Evolutionary conservation across 2,797 vertebrate species (phyloP).

Genomic region (Staurois parvus): DNA sequence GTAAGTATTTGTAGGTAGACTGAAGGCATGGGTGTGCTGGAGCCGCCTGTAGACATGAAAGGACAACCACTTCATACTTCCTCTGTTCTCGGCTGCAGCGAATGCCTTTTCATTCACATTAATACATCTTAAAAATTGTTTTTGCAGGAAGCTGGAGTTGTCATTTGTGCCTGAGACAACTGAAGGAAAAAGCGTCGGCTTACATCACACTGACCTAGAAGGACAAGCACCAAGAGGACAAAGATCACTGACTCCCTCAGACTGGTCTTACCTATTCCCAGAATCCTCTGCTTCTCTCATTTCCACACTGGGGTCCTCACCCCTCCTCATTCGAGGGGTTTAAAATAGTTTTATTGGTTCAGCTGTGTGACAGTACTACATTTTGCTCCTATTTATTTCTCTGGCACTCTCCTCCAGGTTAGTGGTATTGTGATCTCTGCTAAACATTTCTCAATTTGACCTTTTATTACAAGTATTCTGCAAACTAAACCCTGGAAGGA

Average conservation of each 20-base stretch:
- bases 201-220: conserved; percentile 93
- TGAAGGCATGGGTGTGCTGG: not conserved
- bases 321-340: conserved; percentile 22
- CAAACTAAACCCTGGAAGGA: not conserved
- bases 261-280: conserved; percentile 41
- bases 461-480: not conserved
- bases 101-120: too few relatives aligned
- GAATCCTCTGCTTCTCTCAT: conserved; percentile 53
- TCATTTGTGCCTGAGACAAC: conserved; percentile 91
- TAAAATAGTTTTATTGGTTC: conserved; percentile 34
- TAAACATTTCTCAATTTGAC: not conserved
- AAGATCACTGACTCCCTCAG: conserved; percentile 37
- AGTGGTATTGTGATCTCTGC: conserved; percentile 8
- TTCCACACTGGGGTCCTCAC: conserved; percentile 6
- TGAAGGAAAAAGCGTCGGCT: conserved; percentile 94
- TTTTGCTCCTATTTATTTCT: conserved; percentile 37
- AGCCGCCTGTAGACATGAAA: too few relatives aligned
- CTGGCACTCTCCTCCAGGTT: conserved; percentile 17
- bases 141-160: conserved; percentile 92
- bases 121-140: not conserved
- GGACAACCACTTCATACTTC: too few relatives aligned
- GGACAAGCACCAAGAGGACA: conserved; percentile 1
- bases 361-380: conserved; percentile 25
- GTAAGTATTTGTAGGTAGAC: not conserved
- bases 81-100: too few relatives aligned